A percentile compares a stretch with the other conserved stretches of the same genome.
phyloP scores from a whole-genome alignment of 2,888 invertebrate genomes.

The Sarcophaga carnaria region DNA sequence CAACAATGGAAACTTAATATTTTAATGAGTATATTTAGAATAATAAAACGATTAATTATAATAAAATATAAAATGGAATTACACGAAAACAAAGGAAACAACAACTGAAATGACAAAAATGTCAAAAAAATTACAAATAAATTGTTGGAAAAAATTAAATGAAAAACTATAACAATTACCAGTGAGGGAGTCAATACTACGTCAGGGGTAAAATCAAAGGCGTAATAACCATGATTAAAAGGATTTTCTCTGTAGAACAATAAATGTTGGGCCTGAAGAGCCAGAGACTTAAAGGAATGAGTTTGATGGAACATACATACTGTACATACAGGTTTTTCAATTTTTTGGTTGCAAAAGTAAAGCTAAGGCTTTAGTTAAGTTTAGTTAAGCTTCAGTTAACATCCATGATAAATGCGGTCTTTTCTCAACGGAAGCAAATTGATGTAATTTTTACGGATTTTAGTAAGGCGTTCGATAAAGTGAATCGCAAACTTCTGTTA shows the following conservation, averaged over 20 bases:
- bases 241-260: neutral
- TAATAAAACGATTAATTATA: constrained; percentile 68
- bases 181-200: constrained; percentile 11
- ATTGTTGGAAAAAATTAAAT: constrained; percentile 23
- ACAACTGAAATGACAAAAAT: constrained; percentile 46
- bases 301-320: too few species aligned
- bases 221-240: constrained; percentile 1
- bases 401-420: too few species aligned
- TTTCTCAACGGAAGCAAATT: too few species aligned
- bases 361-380: too few species aligned
- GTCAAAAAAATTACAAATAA: constrained; percentile 57
- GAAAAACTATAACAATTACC: constrained; percentile 34
- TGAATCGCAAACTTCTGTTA: too few species aligned
- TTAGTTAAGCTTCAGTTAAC: too few species aligned
- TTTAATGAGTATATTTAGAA: constrained; percentile 61
- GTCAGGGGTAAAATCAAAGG: neutral
- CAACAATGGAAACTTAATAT: constrained; percentile 52
- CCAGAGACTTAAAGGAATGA: too few species aligned
- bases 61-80: constrained; percentile 14
- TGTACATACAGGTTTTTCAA: too few species aligned
- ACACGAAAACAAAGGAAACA: neutral
- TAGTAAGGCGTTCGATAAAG: too few species aligned
- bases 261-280: too few species aligned
- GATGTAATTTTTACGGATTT: too few species aligned
- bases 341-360: too few species aligned